Evolutionary conservation across 2,797 vertebrate genomes (phyloP).

Genomic region (Channa striata): DNA sequence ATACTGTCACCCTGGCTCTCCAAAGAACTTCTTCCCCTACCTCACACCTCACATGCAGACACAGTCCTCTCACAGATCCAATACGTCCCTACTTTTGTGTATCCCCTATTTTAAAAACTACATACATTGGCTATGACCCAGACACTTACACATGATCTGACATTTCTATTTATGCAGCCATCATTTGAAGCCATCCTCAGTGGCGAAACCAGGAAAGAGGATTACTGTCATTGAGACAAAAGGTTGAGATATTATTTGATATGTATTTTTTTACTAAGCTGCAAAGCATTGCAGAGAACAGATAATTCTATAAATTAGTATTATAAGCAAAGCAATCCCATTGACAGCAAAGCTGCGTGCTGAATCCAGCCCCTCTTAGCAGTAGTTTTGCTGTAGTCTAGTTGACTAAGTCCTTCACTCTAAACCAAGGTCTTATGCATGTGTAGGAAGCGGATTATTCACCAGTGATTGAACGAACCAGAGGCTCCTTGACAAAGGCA

Average conservation of each 20-base stretch:
- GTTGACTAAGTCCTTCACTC: conserved; percentile 14
- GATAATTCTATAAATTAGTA: conserved; percentile 12
- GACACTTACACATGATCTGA: conserved; percentile 33
- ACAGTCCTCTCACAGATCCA: neutral
- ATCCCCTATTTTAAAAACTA: too few species aligned
- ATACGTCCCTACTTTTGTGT: neutral
- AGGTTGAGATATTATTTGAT: conserved; percentile 23
- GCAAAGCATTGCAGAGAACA: neutral
- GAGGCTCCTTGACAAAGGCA: conserved; percentile 27
- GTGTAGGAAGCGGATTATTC: conserved; percentile 15
- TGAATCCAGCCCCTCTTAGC: conserved; percentile 8
- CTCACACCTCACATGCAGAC: neutral
- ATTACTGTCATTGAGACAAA: neutral
- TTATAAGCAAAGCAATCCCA: conserved; percentile 18
- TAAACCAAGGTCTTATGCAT: conserved; percentile 18
- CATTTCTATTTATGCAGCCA: conserved; percentile 42
- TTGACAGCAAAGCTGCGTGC: conserved; percentile 1
- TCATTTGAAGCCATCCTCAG: neutral
- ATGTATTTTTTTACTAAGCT: conserved; percentile 2
- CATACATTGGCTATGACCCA: too few species aligned
- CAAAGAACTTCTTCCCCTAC: conserved; percentile 29
- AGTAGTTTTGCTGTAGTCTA: conserved; percentile 4
- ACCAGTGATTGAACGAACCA: conserved; percentile 33
- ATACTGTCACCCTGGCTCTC: conserved; percentile 27
- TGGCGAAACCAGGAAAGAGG: conserved; percentile 4